Base-by-base conservation (phyloP, 2,113 vertebrate genomes). In the Leucopternis melanops region DNA sequence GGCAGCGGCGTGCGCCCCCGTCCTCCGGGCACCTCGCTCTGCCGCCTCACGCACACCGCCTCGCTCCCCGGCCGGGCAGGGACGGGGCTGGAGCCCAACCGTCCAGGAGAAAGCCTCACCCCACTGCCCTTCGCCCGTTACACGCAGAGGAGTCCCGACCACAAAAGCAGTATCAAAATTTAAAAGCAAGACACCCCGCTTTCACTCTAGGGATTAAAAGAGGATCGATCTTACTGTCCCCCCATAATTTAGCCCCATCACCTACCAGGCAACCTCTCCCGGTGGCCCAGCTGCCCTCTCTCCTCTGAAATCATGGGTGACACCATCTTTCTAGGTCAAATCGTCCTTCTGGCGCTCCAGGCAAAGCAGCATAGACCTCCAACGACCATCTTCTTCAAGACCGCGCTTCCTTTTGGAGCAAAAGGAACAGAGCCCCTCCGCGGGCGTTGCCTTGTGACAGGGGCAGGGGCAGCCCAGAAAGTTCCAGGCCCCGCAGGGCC, bases 81-180 rank as follows among this genome's bases (percentile, higher is more conserved):
- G 1, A 7, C 11, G 6, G 10, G 32, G 26, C 31, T 2, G 31
- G 8, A 50, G 22, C n/a, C 6, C 7, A 2, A 13, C 23, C 3
- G 38, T 38, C 38, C 38, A 10, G 38, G 38, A 38, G 38, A 38
- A 38, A 38, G 38, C 10, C 38, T 38, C 38, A 0, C 3, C 16
- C 11, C 3, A 0, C 58, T 6, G 32, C 9, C 38, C 21, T 16
- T 6, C 4, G 1, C 22, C 26, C 3, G 0, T 5, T 5, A 6
- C 50, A 16, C 63, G 11, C 25, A 5, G 40, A 9, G 6, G 17
- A 40, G 3, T 1, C 27, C 59, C 1, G 10, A 5, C 44, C 22
- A 4, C 31, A 4, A 47, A n/a, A 8, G 2, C 27, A 6, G 16
- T 1, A 16, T 22, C 16, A 4, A 6, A 16, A 7, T 1, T 5